Conservation (phyloP, 2,888 invertebrate species). For the Oligia fasciuncula region DNA sequence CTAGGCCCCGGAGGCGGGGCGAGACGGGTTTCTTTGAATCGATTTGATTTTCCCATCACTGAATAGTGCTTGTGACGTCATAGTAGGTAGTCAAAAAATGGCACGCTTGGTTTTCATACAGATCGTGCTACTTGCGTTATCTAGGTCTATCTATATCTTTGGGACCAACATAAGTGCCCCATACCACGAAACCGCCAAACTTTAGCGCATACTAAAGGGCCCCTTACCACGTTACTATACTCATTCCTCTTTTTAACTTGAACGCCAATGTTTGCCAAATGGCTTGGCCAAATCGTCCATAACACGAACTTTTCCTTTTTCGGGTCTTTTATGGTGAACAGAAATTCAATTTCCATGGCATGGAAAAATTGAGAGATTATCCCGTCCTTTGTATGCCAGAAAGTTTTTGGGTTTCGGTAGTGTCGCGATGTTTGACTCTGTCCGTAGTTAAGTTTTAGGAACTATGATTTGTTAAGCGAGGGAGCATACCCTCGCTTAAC, state of each 20-base stretch:
- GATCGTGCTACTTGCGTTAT: no score
- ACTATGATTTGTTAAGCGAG: slow-evolving; percentile 24
- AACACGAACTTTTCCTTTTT: slow-evolving; percentile 76
- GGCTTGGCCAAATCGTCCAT: slow-evolving; percentile 78
- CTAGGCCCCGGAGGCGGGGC: no score
- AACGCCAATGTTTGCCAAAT: slow-evolving; percentile 77
- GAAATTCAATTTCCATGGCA: slow-evolving; percentile 78
- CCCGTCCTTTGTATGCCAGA: slow-evolving; percentile 51
- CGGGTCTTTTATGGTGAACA: slow-evolving; percentile 70
- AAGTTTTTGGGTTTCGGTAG: slow-evolving; percentile 37
- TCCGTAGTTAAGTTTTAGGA: slow-evolving; percentile 15
- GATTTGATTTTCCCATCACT: no score
- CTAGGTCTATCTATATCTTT: no score
- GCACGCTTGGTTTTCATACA: no score
- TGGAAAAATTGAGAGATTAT: slow-evolving; percentile 69
- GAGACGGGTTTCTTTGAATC: no score
- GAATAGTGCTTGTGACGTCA: no score
- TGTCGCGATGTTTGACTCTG: slow-evolving; percentile 24
- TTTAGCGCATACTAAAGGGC: slow-evolving; percentile 70
- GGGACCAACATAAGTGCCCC: slow-evolving; percentile 35
- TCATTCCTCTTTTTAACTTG: slow-evolving; percentile 74
- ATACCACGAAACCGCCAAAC: slow-evolving; percentile 68
- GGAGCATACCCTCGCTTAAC: slow-evolving; percentile 5
- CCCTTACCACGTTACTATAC: slow-evolving; percentile 70
- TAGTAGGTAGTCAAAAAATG: no score